Evolutionary conservation across 2,888 invertebrate genomes (phyloP), one percentile per base, ranked within the genome.

Genomic region (Platycnemis pennipes): DNA sequence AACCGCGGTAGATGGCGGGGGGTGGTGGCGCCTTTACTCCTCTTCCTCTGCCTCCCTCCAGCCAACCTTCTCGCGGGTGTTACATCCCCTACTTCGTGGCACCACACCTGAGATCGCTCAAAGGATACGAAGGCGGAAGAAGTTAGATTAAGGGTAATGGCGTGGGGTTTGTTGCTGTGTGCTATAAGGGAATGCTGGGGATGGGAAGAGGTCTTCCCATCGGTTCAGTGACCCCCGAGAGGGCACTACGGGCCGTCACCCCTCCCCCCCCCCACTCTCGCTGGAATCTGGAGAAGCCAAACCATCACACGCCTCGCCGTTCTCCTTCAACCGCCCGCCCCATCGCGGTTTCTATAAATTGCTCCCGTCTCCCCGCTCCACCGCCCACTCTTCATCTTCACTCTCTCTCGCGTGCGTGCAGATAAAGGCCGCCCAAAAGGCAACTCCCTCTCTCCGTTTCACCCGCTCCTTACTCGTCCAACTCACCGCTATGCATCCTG

Each of bases 191-290:
- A 31, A 31, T 31, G 69, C 22, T 42, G 19, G n/a, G 45, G 87
- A 16, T n/a, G 87, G 13, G 4, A 46, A n/a, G 45, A 46, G 87
- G 4, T 87, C 45, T 26, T 46, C 37, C 77, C 37, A 13, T 44
- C 87, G 44, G 87, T 87, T 87, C 87, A 42, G 87, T 87, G 56
- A 56, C 53, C 89, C 89, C 56, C 89, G 31, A 89, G 89, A 89
- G 89, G 53, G 89, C 89, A 56, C 42, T 53, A 89, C n/a, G 77
- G 31, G 77, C 42, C 89, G 22, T 13, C 53, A 37, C 53, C 37
- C 22, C 37, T 77, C 7, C 53, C 31, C 13, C 88, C 56, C 31
- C 31, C 53, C 89, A 31, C 49, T 56, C 45, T 22, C 89, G 46
- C n/a, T 37, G 3, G 56, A 53, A 49, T 44, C 26, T 42, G 42